These are phyloP conservation scores for Drosophila austrosaltans DNA, from an alignment of 2,888 invertebrate genomes.

Conservation along the genomic window DNA sequence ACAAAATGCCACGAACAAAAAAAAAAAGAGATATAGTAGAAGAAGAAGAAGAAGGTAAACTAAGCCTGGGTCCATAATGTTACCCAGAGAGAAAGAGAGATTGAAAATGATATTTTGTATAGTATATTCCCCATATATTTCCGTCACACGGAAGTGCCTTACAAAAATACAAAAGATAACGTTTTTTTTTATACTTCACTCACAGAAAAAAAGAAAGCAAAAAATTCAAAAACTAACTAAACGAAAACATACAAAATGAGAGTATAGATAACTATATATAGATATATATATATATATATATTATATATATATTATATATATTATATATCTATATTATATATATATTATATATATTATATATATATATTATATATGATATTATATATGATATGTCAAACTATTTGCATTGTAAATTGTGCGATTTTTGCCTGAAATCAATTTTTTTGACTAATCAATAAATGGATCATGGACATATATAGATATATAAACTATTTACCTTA, in stretches of 20 bases:
- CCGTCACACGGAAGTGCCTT: slow-evolving; percentile 84
- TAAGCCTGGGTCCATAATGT: slow-evolving; percentile 56
- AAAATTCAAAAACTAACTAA: not conserved
- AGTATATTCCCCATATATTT: slow-evolving; percentile 68
- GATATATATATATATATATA: slow-evolving; percentile 24
- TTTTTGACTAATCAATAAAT: slow-evolving; percentile 68
- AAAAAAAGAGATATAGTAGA: not conserved
- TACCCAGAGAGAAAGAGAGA: slow-evolving; percentile 9
- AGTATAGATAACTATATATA: slow-evolving; percentile 44
- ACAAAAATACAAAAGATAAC: slow-evolving; percentile 55
- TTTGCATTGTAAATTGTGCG: slow-evolving; percentile 70
- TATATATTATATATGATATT: too few species aligned
- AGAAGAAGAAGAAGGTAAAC: slow-evolving; percentile 26
- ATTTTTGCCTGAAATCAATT: slow-evolving; percentile 67
- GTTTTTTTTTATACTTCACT: slow-evolving; percentile 49
- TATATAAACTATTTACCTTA: slow-evolving; percentile 74
- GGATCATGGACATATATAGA: slow-evolving; percentile 43
- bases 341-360: slow-evolving; percentile 15
- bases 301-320: slow-evolving; percentile 8
- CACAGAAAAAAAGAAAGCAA: slow-evolving; percentile 15
- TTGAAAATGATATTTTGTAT: slow-evolving; percentile 29
- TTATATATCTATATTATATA: not conserved
- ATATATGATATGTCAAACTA: slow-evolving; percentile 18
- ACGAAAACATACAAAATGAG: slow-evolving; percentile 37
- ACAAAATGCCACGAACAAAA: slow-evolving; percentile 24